These are phyloP conservation scores for Nautilus pompilius DNA, from an alignment of 1,140 invertebrate species.

Conservation along the genomic window DNA sequence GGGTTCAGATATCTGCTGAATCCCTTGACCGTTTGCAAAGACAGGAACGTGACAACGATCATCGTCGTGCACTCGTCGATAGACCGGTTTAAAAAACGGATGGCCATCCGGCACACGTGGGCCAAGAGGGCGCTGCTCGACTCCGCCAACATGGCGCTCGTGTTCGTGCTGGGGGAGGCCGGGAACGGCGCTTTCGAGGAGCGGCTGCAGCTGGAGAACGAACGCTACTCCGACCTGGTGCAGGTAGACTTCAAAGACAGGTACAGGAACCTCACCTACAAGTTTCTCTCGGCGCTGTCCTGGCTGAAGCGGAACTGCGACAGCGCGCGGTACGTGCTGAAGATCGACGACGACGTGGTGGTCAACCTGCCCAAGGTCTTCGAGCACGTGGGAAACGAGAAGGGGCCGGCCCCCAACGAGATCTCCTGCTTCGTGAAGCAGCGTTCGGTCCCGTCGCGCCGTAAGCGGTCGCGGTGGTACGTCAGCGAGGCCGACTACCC, in stretches of 20 bases:
- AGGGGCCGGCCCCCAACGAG: neutral
- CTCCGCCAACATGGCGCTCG: too few species aligned
- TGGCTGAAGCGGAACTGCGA: constrained; percentile 69
- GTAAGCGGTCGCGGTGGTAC: neutral
- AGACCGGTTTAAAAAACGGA: too few species aligned
- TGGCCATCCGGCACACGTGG: too few species aligned
- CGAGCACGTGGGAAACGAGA: neutral
- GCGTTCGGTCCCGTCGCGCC: neutral
- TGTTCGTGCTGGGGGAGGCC: constrained; percentile 14
- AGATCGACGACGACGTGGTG: constrained; percentile 85
- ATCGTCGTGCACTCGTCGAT: too few species aligned
- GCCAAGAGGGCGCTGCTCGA: too few species aligned
- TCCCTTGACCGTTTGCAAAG: too few species aligned
- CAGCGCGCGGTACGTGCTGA: constrained; percentile 68
- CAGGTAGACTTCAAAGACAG: constrained; percentile 25
- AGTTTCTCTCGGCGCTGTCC: constrained; percentile 75
- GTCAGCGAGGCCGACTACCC: neutral
- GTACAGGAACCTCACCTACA: constrained; percentile 23
- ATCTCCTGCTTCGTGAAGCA: neutral
- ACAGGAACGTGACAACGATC: too few species aligned
- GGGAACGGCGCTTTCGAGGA: neutral
- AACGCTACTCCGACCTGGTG: constrained; percentile 15
- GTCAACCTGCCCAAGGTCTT: constrained; percentile 62
- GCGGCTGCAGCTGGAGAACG: neutral
- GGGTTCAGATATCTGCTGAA: too few species aligned